These are phyloP conservation scores for Sialia sialis DNA, from an alignment of 2,113 vertebrate species.

Conservation along the genomic window DNA sequence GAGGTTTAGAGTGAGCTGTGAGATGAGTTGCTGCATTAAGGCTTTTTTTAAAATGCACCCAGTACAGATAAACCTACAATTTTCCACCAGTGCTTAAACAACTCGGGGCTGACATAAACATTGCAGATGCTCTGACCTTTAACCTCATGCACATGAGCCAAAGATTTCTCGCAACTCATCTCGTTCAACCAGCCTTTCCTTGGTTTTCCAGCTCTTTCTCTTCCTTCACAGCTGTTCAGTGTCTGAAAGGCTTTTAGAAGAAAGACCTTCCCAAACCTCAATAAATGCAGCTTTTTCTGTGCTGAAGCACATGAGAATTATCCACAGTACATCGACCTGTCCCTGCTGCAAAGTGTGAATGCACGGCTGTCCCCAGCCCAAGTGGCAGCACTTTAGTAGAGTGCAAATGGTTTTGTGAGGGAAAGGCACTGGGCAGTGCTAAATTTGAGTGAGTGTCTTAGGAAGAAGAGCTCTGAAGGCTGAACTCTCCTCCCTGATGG, in stretches of 20 bases:
- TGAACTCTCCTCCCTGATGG: background rate
- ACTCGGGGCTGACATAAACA: accelerated
- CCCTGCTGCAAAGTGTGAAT: background rate
- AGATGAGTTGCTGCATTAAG: background rate
- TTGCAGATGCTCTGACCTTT: background rate
- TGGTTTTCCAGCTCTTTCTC: background rate
- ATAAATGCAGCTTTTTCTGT: background rate
- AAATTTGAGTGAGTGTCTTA: background rate
- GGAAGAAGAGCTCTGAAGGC: background rate
- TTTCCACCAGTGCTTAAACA: background rate
- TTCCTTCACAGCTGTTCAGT: background rate
- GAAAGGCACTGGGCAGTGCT: background rate
- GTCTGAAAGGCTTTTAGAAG: background rate
- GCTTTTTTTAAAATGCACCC: background rate
- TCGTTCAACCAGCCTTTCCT: background rate
- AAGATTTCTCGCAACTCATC: background rate
- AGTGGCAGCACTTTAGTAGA: background rate
- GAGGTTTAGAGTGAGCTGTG: background rate
- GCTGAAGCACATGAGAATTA: accelerated
- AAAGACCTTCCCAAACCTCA: background rate
- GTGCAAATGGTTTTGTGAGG: background rate
- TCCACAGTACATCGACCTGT: background rate
- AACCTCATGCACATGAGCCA: background rate
- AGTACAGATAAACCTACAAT: background rate
- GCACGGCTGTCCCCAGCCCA: accelerated